Evolutionary conservation across 2,113 vertebrate species (phyloP).

Genomic region (Speoplatyrhinus poulsoni): DNA sequence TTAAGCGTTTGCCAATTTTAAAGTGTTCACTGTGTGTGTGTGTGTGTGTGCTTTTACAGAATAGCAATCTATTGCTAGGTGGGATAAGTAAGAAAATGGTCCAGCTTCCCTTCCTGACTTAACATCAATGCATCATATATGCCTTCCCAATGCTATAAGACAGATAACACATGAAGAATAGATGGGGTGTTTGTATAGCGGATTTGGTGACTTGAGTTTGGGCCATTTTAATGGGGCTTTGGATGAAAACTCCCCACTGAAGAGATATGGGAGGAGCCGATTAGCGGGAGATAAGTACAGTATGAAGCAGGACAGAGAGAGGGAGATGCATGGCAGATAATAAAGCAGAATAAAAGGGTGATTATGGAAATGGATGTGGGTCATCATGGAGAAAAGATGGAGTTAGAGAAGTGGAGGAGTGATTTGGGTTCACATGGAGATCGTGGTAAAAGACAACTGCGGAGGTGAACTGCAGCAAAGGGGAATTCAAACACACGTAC

Average conservation of each 20-base stretch:
- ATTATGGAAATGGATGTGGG: slow-evolving; percentile 58
- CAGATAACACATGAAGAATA: slow-evolving; percentile 26
- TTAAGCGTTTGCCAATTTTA: not conserved
- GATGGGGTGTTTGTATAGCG: slow-evolving; percentile 49
- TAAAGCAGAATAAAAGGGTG: slow-evolving; percentile 47
- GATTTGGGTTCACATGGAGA: slow-evolving; percentile 26
- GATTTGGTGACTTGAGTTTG: slow-evolving; percentile 32
- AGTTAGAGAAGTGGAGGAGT: slow-evolving; percentile 34
- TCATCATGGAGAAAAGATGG: slow-evolving; percentile 42
- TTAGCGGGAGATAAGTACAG: slow-evolving; percentile 40
- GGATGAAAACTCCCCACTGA: slow-evolving; percentile 30
- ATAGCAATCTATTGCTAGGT: no score
- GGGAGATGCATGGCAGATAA: slow-evolving; percentile 42
- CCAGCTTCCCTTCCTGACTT: slow-evolving; percentile 1
- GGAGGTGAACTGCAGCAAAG: slow-evolving; percentile 5
- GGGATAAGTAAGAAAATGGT: not conserved
- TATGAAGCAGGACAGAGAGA: slow-evolving; percentile 21
- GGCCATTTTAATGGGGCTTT: slow-evolving; percentile 32
- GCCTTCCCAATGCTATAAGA: slow-evolving; percentile 11
- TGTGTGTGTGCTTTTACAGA: not conserved
- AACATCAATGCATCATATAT: slow-evolving; percentile 34
- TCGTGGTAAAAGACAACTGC: not conserved
- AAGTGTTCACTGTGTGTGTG: not conserved
- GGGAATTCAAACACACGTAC: slow-evolving; percentile 3
- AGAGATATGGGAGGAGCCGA: slow-evolving; percentile 29